Evolutionary conservation across 1,140 invertebrate genomes (phyloP).

Genomic region (Hycleus phaleratus): DNA sequence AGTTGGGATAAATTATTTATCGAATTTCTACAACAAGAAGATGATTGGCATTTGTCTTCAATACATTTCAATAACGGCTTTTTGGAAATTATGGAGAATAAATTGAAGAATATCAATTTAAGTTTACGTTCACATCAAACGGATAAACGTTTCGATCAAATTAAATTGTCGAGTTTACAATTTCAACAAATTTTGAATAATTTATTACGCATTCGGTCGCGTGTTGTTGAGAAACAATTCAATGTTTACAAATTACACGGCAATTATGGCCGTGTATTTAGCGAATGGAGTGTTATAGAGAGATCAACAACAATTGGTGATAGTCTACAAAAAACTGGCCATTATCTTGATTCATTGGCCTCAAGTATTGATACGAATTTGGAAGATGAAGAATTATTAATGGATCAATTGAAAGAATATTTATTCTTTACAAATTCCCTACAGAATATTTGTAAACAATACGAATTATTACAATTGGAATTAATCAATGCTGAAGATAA

Average conservation of each 20-base stretch:
- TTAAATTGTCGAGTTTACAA: conserved; percentile 69
- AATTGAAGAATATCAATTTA: conserved; percentile 66
- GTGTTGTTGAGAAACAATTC: conserved; percentile 68
- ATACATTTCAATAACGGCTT: conserved; percentile 58
- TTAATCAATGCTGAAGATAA: conserved; percentile 63
- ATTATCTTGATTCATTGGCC: conserved; percentile 68
- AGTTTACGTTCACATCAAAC: conserved; percentile 65
- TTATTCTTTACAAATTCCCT: conserved; percentile 66
- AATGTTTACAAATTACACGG: conserved; percentile 73
- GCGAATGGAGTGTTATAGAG: conserved; percentile 80
- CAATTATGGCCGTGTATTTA: conserved; percentile 75
- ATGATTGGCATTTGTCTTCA: conserved; percentile 68
- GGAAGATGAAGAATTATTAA: conserved; percentile 75
- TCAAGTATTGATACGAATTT: conserved; percentile 66
- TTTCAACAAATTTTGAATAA: conserved; percentile 57
- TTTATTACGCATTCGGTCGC: conserved; percentile 52
- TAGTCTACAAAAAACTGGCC: conserved; percentile 60
- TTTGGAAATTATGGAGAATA: conserved; percentile 64
- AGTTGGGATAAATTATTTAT: conserved; percentile 69
- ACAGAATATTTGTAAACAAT: conserved; percentile 65
- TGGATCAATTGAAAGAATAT: conserved; percentile 81
- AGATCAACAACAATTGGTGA: conserved; percentile 66
- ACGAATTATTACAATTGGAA: conserved; percentile 64
- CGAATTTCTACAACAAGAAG: conserved; percentile 64
- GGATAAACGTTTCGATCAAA: conserved; percentile 64